phyloP scores from a whole-genome alignment of 1,140 invertebrate species.

The Drosophila melanica region DNA sequence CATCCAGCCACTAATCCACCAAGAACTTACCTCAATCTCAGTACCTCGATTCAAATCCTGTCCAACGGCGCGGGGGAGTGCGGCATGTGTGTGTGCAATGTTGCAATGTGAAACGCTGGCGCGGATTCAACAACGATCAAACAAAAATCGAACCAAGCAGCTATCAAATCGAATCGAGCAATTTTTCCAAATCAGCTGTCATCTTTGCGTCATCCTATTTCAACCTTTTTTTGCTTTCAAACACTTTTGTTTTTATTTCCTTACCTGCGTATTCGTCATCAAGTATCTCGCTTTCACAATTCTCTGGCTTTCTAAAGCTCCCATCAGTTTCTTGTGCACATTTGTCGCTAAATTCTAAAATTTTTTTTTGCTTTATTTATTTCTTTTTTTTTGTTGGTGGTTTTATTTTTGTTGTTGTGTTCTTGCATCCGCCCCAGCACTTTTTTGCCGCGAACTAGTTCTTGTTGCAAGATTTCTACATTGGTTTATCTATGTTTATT shows the following conservation, averaged over 20 bases:
- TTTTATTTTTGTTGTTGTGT: conserved; percentile 43
- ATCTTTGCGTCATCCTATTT: conserved; percentile 12
- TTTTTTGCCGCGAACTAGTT: no score
- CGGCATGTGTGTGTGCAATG: conserved; percentile 36
- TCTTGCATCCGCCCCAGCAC: conserved; percentile 57
- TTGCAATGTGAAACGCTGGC: conserved; percentile 32
- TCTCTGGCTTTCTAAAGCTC: neutral
- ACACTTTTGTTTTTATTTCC: neutral
- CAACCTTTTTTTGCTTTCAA: neutral
- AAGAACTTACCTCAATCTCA: conserved; percentile 17
- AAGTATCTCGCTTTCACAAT: neutral
- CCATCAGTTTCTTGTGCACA: conserved; percentile 4
- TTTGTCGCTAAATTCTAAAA: neutral
- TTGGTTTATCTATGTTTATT: no score
- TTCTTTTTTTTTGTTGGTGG: neutral
- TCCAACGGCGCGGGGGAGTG: conserved; percentile 33
- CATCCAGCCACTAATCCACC: conserved; percentile 27
- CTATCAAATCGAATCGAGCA: conserved; percentile 29
- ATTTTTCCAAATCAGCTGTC: conserved; percentile 31
- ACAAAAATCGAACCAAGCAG: conserved; percentile 20
- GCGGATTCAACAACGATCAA: conserved; percentile 29
- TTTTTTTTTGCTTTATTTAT: neutral
- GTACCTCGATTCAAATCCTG: conserved; percentile 3
- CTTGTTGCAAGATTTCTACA: no score
- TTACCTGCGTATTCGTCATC: conserved; percentile 13